A percentile compares a stretch with the other conserved stretches of the same genome.
Evolutionary conservation across 2,888 invertebrate genomes (phyloP).

Genomic region (Parascotia fuliginaria): DNA sequence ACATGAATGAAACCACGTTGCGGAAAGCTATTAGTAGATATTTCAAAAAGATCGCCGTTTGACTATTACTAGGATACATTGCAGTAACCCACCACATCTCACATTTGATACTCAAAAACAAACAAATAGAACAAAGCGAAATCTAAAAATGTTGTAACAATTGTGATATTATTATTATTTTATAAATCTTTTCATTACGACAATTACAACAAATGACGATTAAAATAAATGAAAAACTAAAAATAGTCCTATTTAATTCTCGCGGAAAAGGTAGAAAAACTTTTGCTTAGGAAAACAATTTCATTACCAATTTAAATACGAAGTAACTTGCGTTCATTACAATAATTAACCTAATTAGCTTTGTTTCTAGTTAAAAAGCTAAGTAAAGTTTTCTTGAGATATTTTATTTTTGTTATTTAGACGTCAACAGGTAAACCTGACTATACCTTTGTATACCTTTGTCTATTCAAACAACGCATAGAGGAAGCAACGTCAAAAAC

Average conservation of each 20-base stretch:
- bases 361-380: slow-evolving; percentile 18
- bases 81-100: too few species aligned
- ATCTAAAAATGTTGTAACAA: too few species aligned
- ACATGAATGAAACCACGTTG: too few species aligned
- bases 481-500: slow-evolving; percentile 32
- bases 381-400: background rate
- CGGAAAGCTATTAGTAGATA: too few species aligned
- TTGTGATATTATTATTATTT: too few species aligned
- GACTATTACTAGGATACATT: too few species aligned
- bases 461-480: slow-evolving; percentile 37
- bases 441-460: slow-evolving; percentile 24
- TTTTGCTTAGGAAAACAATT: slow-evolving; percentile 16
- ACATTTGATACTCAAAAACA: too few species aligned
- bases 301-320: slow-evolving; percentile 30
- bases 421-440: slow-evolving; percentile 13
- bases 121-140: too few species aligned
- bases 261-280: background rate
- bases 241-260: background rate
- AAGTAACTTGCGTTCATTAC: slow-evolving; percentile 28
- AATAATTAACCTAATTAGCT: slow-evolving; percentile 36
- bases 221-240: background rate
- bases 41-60: too few species aligned
- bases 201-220: background rate
- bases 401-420: background rate
- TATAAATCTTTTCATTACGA: too few species aligned